A percentile compares a stretch with the other conserved stretches of the same genome.
phyloP scores from a whole-genome alignment of 1,140 invertebrate species.

The Drosophila ogumai region DNA sequence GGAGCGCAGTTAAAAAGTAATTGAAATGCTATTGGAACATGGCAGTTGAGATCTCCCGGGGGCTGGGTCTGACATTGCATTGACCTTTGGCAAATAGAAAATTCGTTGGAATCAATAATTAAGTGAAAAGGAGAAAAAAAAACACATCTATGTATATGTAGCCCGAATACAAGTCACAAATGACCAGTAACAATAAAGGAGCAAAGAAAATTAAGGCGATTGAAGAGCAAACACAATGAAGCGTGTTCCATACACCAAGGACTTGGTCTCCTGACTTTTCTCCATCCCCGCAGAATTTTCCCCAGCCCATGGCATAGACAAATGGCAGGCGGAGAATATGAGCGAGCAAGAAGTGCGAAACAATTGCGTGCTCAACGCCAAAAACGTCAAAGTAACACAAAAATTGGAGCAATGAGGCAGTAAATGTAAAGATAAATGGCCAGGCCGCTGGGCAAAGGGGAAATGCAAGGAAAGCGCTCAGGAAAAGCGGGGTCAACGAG shows the following conservation, averaged over 20 bases:
- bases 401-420: constrained; percentile 56
- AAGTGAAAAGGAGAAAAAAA: constrained; percentile 52
- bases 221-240: constrained; percentile 54
- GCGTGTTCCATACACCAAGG: constrained; percentile 59
- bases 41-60: constrained; percentile 47
- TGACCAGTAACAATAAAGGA: constrained; percentile 62
- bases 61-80: constrained; percentile 66
- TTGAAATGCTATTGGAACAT: constrained; percentile 60
- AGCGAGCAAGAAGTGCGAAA: constrained; percentile 72
- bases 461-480: neutral
- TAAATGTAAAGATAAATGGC: constrained; percentile 78
- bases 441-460: constrained; percentile 9
- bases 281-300: neutral
- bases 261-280: constrained; percentile 13
- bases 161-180: constrained; percentile 59
- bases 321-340: constrained; percentile 53
- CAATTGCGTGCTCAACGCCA: constrained; percentile 81
- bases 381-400: constrained; percentile 72
- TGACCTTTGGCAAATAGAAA: constrained; percentile 67
- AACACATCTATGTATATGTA: constrained; percentile 26
- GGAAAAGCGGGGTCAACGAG: constrained; percentile 12
- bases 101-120: constrained; percentile 77
- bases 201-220: constrained; percentile 54
- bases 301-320: constrained; percentile 35
- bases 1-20: constrained; percentile 71